Conservation (phyloP, 35 echinoderm and acorn worm species). For the Hemicentrotus pulcherrimus region DNA sequence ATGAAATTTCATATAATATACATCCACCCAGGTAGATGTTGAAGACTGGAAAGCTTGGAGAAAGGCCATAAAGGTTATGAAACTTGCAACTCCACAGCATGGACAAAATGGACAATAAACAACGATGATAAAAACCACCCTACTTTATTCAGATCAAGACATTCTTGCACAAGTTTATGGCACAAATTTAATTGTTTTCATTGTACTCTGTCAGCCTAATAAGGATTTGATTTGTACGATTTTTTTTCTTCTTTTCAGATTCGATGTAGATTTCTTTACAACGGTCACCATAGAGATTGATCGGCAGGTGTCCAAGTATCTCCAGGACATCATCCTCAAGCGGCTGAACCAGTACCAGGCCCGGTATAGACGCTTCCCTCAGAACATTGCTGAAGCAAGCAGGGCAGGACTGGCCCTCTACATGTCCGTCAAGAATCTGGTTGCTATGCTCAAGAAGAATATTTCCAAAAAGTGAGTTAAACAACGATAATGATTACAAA, state of each 20-base stretch:
- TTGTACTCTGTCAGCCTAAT: background rate
- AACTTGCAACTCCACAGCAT: no score
- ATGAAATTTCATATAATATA: background rate
- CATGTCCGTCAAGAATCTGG: constrained; percentile 86
- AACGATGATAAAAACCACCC: no score
- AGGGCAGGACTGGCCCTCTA: constrained; percentile 84
- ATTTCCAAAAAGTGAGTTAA: constrained; percentile 65
- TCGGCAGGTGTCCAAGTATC: constrained; percentile 57
- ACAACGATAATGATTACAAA: no score
- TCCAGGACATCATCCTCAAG: constrained; percentile 70
- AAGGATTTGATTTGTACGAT: background rate
- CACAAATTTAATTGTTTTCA: background rate
- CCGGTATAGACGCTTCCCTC: constrained; percentile 76
- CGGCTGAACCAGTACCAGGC: constrained; percentile 80
- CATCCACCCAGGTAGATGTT: no score
- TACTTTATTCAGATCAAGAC: background rate
- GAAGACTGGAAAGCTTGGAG: no score
- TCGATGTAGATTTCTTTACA: constrained; percentile 75
- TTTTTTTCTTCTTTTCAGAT: constrained; percentile 55
- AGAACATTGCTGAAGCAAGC: constrained; percentile 91
- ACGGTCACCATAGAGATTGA: constrained; percentile 71
- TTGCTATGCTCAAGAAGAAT: constrained; percentile 63
- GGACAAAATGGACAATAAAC: no score
- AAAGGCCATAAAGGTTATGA: no score
- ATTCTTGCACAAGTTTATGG: background rate